Evolutionary conservation across 2,888 invertebrate genomes (phyloP), one percentile per base, ranked within the genome.

Genomic region (Tetheella fluctuosa): DNA sequence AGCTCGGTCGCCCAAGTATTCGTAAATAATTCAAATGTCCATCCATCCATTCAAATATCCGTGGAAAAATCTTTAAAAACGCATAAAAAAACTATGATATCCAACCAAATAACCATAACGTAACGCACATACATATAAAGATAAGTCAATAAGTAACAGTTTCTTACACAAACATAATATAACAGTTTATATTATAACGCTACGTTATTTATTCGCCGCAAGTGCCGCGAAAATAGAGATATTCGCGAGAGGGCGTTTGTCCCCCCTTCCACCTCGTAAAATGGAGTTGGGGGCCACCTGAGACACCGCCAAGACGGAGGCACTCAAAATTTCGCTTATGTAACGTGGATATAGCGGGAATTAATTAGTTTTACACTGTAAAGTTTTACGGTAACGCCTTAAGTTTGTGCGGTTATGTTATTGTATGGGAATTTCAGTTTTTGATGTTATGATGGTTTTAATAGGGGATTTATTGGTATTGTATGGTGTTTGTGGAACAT

Each of bases 251-350:
- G 61, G 64, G 67, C 54, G 61, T 42, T 54, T 17, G 39, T 37
- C 64, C 68, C 58, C 52, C n/a, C 28, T n/a, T 63, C 54, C 64
- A 39, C 62, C 52, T 60, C 65, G 54, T 28, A 54, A 61, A 55
- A 48, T 60, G 30, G 59, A 12, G 53, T 54, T 56, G 63, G 64
- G 68, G 63, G 77, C 77, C 83, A 83, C 84, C 84, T 84, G 85
- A 85, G 84, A 84, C 84, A 71, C 74, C 73, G 75, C 69, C 74
- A 84, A 83, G 84, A 83, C 80, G 84, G 59, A 69, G 71, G 79
- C 83, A 81, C 83, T 85, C 83, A 83, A 84, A 85, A 80, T 84
- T 85, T 81, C 80, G 77, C 78, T 79, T 79, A 73, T 54, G 59
- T 25, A 62, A 59, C 61, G 55, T 57, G 57, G 59, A 74, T 79